Base-by-base conservation (phyloP, 2,113 vertebrate species). In the Tupaia chinensis region DNA sequence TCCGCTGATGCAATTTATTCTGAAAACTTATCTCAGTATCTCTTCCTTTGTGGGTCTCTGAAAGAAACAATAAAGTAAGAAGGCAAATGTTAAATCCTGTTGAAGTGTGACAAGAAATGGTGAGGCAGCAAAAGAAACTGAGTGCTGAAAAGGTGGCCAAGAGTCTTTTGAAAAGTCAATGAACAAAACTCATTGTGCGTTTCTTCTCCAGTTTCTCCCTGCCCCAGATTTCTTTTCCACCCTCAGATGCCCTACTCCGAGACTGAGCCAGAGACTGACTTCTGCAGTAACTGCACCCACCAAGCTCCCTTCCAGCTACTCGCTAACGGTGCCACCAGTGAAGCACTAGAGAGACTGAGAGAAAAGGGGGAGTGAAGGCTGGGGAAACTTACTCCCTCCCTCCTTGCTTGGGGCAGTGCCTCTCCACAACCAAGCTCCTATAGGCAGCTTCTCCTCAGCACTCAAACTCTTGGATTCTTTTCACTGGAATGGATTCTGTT, bases 141-240 rank as follows among this genome's bases (percentile, higher is more conserved):
- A 85, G 34, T 54, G 58, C 66, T 89, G 87, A 89, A 92, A 96
- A 69, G 69, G 20, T 6, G 19, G 61, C 17, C 92, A 63, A 58
- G 23, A 44, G 44, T 44, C 44, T 89, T 54, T 32, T 82, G n/a
- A 73, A 95, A 87, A 89, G 44, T 80, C 72, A 82, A 85, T 76
- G 68, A 91, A 63, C 20, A 80, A 82, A 82, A 65, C 17, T 5
- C n/a, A 54, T 0, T 19, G 44, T 66, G 73, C 44, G 23, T 15
- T 72, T 58, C 91, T 27, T 68, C 65, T 32, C 13, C 72, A 94
- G 32, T 92, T 85, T 85, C 10, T 53, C 6, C 73, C 65, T 91
- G 76, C 0, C 53, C 54, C n/a, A 11, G 23, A 32, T 2, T 7
- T 20, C 61, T 77, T 60, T 15, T 32, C 27, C 3, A 58, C 6